Evolutionary conservation across 2,797 vertebrate species (phyloP).

Genomic region (Enteromius thamalakanensis): DNA sequence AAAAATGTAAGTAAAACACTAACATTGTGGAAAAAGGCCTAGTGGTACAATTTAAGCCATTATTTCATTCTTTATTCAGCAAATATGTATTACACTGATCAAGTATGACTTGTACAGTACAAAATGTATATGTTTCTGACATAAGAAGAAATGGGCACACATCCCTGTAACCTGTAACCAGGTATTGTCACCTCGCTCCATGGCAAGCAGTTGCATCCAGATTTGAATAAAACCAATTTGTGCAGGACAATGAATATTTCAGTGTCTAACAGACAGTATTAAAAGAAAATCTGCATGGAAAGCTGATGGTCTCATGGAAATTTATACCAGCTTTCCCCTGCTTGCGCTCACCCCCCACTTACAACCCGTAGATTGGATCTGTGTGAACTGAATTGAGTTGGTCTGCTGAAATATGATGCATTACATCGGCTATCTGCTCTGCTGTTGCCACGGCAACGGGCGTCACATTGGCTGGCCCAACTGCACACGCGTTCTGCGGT

Average conservation of each 20-base stretch:
- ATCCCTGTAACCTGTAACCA: not conserved
- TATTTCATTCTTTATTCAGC: not conserved
- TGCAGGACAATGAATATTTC: constrained; percentile 46
- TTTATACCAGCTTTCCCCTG: constrained; percentile 35
- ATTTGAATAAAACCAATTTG: constrained; percentile 44
- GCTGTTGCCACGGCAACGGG: constrained; percentile 81
- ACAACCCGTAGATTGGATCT: constrained; percentile 44
- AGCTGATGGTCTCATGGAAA: constrained; percentile 46
- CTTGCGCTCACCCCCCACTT: constrained; percentile 23
- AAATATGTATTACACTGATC: not conserved
- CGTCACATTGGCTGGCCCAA: constrained; percentile 72
- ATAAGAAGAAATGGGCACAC: not conserved
- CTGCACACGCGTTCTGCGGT: constrained; percentile 62
- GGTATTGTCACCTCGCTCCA: constrained; percentile 6
- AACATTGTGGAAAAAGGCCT: not conserved
- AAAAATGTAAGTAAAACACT: not conserved
- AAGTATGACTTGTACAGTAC: not conserved
- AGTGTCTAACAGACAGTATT: constrained; percentile 32
- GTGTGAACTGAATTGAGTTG: constrained; percentile 44
- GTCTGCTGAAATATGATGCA: constrained; percentile 74
- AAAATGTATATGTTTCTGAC: not conserved
- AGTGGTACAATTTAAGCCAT: not conserved
- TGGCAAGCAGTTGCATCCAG: not conserved
- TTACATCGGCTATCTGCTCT: constrained; percentile 73
- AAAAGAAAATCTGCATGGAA: constrained; percentile 45